Base-by-base conservation (phyloP, 1,140 invertebrate species). In the Halotydeus destructor region DNA sequence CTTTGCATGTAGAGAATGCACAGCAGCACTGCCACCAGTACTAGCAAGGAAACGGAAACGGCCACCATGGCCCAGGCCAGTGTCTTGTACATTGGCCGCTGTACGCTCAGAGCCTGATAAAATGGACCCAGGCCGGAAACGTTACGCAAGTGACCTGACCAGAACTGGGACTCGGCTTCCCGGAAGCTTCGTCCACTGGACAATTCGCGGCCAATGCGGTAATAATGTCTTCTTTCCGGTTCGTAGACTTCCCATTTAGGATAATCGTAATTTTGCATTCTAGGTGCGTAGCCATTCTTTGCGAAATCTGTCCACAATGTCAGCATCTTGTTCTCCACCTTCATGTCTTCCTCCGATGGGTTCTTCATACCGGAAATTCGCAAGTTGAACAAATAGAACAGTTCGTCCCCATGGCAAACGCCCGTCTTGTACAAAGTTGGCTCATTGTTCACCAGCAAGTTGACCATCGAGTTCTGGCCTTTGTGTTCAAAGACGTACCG, bases 321-420 rank as follows among this genome's bases (percentile, higher is more conserved):
- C 6, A 49, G 25, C n/a, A 53, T 16, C 22, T 45, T 25, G 5
- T 46, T 35, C 14, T 41, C 42, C 0, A 51, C 41, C 12, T 46
- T 25, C 11, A 38, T 39, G 38, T 53, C 51, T 11, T 44, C 22
- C n/a, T 44, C 31, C 32, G 44, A 40, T 21, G 36, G 40, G 11
- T 40, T 43, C 6, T 41, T 27, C 1, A 43, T 19, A 3, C 40
- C 34, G n/a, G 41, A 35, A 1, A 51, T 40, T 35, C 50, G 42
- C 22, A 53, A 25, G n/a, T 48, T 50, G 45, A 61, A 61, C 23
- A 61, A 24, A 41, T 60, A 59, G 21, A 59, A 52, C 3, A 60
- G 45, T 41, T 60, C 55, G 36, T 61, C 59, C 1, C 57, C 57
- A 37, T 60, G 57, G 21, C 57, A 58, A 24, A 59, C 55, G 9